phyloP scores from a whole-genome alignment of 1,140 invertebrate species.

The Drosophila sp. region DNA sequence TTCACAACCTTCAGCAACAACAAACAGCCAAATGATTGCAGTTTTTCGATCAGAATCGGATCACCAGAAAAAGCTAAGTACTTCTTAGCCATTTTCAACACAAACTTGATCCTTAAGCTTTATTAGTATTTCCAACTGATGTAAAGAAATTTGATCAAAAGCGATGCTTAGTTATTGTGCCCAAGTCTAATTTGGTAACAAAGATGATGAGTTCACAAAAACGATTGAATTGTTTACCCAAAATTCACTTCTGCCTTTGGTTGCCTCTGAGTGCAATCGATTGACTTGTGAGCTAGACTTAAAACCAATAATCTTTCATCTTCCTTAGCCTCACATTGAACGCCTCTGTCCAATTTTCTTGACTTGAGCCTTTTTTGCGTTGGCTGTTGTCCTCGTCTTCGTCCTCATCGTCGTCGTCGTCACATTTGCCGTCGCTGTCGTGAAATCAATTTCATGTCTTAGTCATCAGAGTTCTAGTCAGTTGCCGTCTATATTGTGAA shows the following conservation, averaged over 20 bases:
- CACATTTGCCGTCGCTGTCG: too few relatives aligned
- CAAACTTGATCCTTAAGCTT: too few relatives aligned
- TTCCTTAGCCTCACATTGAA: not conserved
- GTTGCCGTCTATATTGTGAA: conserved; percentile 34
- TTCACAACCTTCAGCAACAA: too few relatives aligned
- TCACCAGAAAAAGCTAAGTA: too few relatives aligned
- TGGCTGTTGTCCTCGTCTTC: conserved; percentile 41
- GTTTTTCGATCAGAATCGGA: too few relatives aligned
- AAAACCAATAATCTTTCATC: conserved; percentile 4
- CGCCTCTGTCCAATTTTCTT: conserved; percentile 27
- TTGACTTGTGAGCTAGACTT: not conserved
- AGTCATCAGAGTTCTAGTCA: conserved; percentile 61
- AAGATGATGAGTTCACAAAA: too few relatives aligned
- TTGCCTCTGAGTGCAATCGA: not conserved
- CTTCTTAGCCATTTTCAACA: too few relatives aligned
- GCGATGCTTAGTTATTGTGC: too few relatives aligned
- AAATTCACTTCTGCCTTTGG: not conserved
- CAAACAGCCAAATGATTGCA: too few relatives aligned
- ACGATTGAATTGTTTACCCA: not conserved
- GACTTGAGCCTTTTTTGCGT: conserved; percentile 37
- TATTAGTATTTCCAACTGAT: too few relatives aligned
- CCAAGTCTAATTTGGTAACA: too few relatives aligned
- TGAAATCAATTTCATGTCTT: conserved; percentile 67
- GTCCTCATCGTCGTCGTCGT: conserved; percentile 21
- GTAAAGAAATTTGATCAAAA: too few relatives aligned